These are phyloP conservation scores for Paramuricea clavata DNA, from an alignment of 92 coral and sea anemone species.

Conservation along the genomic window DNA sequence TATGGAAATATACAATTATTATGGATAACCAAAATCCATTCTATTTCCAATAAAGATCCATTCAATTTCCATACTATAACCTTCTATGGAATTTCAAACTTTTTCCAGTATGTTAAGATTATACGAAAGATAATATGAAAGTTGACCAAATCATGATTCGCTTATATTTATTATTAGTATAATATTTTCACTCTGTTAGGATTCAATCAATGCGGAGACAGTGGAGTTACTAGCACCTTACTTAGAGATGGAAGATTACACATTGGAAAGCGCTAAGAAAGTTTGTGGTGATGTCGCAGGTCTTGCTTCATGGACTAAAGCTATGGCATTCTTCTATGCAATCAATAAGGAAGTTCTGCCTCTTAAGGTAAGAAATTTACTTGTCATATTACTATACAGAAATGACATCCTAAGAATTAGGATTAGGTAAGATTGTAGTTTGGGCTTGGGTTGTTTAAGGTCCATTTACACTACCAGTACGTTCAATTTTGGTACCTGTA, in stretches of 20 bases:
- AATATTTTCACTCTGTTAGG: constrained; percentile 58
- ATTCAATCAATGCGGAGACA: constrained; percentile 93
- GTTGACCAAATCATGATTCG: background rate
- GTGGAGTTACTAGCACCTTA: constrained; percentile 92
- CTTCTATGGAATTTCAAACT: no score
- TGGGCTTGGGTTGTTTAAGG: no score
- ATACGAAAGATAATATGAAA: background rate
- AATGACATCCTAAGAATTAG: background rate
- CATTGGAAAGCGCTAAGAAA: constrained; percentile 92
- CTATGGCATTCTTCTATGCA: constrained; percentile 92
- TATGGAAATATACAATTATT: no score
- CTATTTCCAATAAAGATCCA: no score
- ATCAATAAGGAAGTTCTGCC: constrained; percentile 98
- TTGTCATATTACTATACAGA: background rate
- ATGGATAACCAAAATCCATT: no score
- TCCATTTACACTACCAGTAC: no score
- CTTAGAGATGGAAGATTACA: constrained; percentile 94
- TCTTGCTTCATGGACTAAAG: constrained; percentile 95
- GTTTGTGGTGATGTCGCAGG: constrained; percentile 99
- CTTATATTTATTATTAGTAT: background rate
- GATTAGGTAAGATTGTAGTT: no score
- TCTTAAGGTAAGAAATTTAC: constrained; percentile 72
- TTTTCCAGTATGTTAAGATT: background rate
- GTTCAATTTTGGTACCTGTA: no score
- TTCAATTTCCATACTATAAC: no score